Evolutionary conservation across 2,888 invertebrate species (phyloP).

Genomic region (Sarcophaga caerulescens): DNA sequence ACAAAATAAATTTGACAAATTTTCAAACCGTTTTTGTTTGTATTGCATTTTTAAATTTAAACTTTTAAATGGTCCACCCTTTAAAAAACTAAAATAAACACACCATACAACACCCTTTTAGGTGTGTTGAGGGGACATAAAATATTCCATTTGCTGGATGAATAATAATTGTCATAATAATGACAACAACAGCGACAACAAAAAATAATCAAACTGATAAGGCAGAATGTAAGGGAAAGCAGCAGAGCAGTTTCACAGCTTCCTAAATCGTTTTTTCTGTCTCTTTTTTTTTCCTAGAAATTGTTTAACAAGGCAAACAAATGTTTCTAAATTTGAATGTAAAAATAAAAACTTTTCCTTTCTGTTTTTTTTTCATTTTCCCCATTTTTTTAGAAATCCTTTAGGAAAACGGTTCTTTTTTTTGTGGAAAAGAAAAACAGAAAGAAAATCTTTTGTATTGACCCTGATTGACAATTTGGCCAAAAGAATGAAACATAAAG

Average conservation of each 20-base stretch:
- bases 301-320: constrained; percentile 12
- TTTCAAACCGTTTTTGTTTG: too few relatives aligned
- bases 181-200: constrained; percentile 30
- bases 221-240: background rate
- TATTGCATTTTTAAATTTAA: too few relatives aligned
- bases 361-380: too few relatives aligned
- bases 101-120: background rate
- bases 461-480: constrained; percentile 65
- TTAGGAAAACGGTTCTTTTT: background rate
- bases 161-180: constrained; percentile 47
- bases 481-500: constrained; percentile 38
- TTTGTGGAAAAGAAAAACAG: background rate
- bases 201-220: constrained; percentile 36
- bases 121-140: constrained; percentile 3
- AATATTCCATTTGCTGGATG: constrained; percentile 35
- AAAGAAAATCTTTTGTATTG: constrained; percentile 49
- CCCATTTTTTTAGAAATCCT: constrained; percentile 22
- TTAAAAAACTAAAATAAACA: too few relatives aligned
- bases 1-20: too few relatives aligned
- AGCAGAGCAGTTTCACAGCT: too few relatives aligned
- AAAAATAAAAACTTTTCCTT: background rate
- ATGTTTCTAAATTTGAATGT: constrained; percentile 16
- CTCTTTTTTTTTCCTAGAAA: too few relatives aligned
- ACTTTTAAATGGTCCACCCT: too few relatives aligned
- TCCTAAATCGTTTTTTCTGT: too few relatives aligned